Conservation (phyloP, 2,113 vertebrate species). For the Merops nubicus region DNA sequence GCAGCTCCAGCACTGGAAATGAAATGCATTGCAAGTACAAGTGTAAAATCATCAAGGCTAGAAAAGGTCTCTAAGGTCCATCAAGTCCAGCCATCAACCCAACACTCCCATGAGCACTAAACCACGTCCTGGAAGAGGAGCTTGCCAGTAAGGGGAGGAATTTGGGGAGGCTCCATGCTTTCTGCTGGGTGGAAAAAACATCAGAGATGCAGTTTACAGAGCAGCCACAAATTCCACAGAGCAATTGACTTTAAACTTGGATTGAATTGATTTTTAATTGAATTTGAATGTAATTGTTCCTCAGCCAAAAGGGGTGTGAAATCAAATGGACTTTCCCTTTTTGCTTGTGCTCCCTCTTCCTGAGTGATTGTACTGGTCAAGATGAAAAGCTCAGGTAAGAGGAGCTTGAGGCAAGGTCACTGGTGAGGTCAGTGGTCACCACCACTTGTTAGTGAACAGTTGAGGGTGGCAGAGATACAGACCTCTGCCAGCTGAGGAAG, state of each 20-base stretch:
- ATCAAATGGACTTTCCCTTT: neutral
- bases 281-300: neutral
- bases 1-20: neutral
- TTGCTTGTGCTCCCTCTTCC: neutral
- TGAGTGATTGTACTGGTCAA: neutral
- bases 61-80: too few relatives aligned
- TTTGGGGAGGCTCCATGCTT: neutral
- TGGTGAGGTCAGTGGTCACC: neutral
- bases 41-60: too few relatives aligned
- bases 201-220: neutral
- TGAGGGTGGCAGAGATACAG: neutral
- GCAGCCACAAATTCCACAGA: neutral
- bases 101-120: too few relatives aligned
- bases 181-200: neutral
- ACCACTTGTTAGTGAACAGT: too few relatives aligned
- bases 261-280: neutral
- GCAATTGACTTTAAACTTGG: neutral
- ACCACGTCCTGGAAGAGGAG: too few relatives aligned
- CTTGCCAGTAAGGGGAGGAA: neutral
- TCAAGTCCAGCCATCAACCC: too few relatives aligned
- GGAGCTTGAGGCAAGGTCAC: neutral
- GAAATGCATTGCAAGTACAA: neutral
- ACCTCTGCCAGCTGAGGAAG: neutral
- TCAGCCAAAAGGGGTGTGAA: fast-evolving
- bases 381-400: neutral